Conservation (phyloP, 1,140 invertebrate genomes). For the Ooceraea biroi region DNA sequence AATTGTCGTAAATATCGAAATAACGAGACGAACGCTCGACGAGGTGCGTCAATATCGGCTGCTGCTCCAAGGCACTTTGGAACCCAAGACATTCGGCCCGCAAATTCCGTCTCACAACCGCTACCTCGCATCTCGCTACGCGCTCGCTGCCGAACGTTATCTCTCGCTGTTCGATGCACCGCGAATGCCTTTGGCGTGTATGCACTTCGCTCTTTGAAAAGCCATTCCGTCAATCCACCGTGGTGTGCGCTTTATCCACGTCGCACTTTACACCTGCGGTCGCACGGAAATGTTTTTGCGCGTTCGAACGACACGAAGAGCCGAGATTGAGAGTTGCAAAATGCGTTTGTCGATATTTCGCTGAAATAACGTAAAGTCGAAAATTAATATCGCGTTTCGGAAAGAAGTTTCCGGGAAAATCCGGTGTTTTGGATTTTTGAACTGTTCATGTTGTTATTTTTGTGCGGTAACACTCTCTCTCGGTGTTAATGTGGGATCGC, state of each 20-base stretch:
- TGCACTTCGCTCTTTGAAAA: slow-evolving; percentile 41
- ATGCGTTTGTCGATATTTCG: background rate
- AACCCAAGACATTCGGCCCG: slow-evolving; percentile 19
- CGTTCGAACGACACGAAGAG: background rate
- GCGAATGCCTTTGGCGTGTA: slow-evolving; percentile 37
- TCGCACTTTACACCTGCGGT: background rate
- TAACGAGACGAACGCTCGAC: slow-evolving; percentile 14
- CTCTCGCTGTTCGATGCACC: slow-evolving; percentile 43
- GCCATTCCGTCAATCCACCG: slow-evolving; percentile 21
- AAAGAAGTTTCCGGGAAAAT: background rate
- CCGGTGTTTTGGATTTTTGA: background rate
- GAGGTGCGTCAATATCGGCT: slow-evolving; percentile 38
- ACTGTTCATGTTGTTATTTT: background rate
- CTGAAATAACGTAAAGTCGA: background rate
- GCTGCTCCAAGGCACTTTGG: slow-evolving; percentile 28
- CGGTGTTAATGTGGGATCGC: background rate
- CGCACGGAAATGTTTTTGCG: background rate
- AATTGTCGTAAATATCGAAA: slow-evolving; percentile 50
- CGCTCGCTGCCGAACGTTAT: slow-evolving; percentile 45
- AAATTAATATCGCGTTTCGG: slow-evolving; percentile 24
- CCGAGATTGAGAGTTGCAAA: slow-evolving; percentile 13
- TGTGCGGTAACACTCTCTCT: background rate
- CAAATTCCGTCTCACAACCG: slow-evolving; percentile 37
- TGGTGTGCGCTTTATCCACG: slow-evolving; percentile 21
- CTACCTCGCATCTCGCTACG: background rate